phyloP scores from a whole-genome alignment of 2,797 vertebrate genomes.

The Chelmon rostratus region DNA sequence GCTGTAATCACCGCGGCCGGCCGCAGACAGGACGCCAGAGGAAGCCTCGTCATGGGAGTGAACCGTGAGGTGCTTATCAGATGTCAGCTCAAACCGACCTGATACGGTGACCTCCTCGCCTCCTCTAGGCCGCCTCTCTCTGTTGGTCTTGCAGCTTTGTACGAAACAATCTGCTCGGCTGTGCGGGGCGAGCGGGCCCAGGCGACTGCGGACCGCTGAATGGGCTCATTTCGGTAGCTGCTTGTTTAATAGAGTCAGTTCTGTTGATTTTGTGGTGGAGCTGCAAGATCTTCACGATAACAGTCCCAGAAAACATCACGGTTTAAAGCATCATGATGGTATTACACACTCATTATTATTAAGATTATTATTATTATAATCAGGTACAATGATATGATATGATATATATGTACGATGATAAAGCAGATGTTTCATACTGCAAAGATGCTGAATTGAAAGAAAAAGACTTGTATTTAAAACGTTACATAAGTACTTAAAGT shows the following conservation, averaged over 20 bases:
- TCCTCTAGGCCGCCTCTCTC: slow-evolving; percentile 15
- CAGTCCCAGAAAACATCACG: too few relatives aligned
- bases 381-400: too few relatives aligned
- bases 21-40: slow-evolving; percentile 83
- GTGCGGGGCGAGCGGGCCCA: not conserved
- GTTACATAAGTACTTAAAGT: too few relatives aligned
- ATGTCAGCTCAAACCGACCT: slow-evolving; percentile 72
- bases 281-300: too few relatives aligned
- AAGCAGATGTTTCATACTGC: not conserved
- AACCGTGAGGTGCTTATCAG: slow-evolving; percentile 79
- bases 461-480: not conserved
- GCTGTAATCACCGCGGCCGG: slow-evolving; percentile 73
- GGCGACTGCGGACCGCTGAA: not conserved
- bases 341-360: too few relatives aligned
- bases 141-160: slow-evolving; percentile 1
- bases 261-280: not conserved
- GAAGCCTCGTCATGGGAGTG: slow-evolving; percentile 88
- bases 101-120: slow-evolving; percentile 50
- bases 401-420: too few relatives aligned
- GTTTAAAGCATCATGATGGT: too few relatives aligned
- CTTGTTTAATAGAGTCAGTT: not conserved
- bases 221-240: not conserved
- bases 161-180: slow-evolving; percentile 17
- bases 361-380: too few relatives aligned
- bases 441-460: not conserved